phyloP scores from a whole-genome alignment of 2,113 vertebrate species.

The Laterallus jamaicensis region DNA sequence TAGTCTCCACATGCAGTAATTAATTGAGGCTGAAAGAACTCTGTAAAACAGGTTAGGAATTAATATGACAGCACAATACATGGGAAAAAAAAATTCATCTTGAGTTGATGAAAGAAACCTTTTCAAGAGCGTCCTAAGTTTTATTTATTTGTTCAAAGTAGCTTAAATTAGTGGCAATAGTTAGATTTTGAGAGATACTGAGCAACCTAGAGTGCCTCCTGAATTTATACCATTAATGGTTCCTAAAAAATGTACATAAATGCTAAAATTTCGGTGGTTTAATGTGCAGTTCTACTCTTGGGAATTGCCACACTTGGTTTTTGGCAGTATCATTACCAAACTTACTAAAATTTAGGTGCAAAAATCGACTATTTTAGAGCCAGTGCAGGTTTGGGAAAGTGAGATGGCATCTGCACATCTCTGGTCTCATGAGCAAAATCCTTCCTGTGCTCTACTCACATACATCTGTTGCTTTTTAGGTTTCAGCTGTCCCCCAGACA shows the following conservation, averaged over 20 bases:
- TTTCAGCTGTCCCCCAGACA: neutral
- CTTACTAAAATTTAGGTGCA: neutral
- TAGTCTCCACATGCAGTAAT: conserved; percentile 60
- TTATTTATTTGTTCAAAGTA: neutral
- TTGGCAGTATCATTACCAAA: neutral
- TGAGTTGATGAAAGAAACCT: neutral
- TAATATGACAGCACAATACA: neutral
- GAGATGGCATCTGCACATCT: neutral
- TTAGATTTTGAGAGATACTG: neutral
- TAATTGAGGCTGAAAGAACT: conserved; percentile 42
- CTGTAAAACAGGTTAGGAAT: conserved; percentile 57
- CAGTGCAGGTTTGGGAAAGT: neutral
- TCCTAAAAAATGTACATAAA: neutral
- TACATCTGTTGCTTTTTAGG: neutral
- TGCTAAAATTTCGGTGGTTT: neutral
- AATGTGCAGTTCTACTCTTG: neutral
- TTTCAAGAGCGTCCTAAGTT: neutral
- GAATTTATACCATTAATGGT: neutral
- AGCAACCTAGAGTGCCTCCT: neutral
- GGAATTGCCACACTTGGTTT: neutral
- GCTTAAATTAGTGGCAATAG: neutral
- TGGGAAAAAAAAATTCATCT: neutral
- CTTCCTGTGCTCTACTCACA: neutral
- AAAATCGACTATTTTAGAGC: neutral
- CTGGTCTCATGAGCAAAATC: neutral